Evolutionary conservation across 1,140 invertebrate genomes (phyloP), one percentile per base, ranked within the genome.

Genomic region (Mactra quadrangularis): DNA sequence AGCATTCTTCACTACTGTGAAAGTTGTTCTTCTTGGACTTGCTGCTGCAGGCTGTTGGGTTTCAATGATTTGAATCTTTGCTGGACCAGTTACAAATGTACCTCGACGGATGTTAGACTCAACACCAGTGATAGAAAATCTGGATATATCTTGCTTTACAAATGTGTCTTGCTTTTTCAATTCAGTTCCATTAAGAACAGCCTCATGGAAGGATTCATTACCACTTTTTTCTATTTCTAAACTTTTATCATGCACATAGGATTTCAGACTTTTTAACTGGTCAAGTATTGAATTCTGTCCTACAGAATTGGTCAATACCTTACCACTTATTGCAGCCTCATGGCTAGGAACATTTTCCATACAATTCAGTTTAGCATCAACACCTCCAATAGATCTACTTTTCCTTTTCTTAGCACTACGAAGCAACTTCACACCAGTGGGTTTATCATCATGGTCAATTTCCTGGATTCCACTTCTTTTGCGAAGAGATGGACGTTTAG

Each of bases 211-310:
- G 13, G 35, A 33, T 25, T 71, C 64, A 33, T 19, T 35, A 15
- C 66, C 64, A 60, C 66, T 41, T 53, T 35, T 71, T 31, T 81
- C 77, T 27, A 81, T 82, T 33, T 83, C 81, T 31, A 72, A 27
- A 47, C 70, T 75, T 19, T 75, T 74, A 17, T 87, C 81, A 66
- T 82, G 78, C 13, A 89, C 72, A 60, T 81, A 86, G 22, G 64
- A 70, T 31, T 77, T 75, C 17, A 90, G 74, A 41, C 31, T 82
- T 17, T 87, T 66, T 15, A 89, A 59, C 55, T 88, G 87, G 25
- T 79, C 70, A 11, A 89, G 55, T 57, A 89, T 83, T 19, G 83
- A 35, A 57, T 75, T 82, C 41, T 90, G 87, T 41, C 85, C 84
- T 35, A 87, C 84, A 19, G 86, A 86, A 52, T 84, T 70, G 31